Evolutionary conservation across 1,140 invertebrate species (phyloP).

Genomic region (Drosophila aff.): DNA sequence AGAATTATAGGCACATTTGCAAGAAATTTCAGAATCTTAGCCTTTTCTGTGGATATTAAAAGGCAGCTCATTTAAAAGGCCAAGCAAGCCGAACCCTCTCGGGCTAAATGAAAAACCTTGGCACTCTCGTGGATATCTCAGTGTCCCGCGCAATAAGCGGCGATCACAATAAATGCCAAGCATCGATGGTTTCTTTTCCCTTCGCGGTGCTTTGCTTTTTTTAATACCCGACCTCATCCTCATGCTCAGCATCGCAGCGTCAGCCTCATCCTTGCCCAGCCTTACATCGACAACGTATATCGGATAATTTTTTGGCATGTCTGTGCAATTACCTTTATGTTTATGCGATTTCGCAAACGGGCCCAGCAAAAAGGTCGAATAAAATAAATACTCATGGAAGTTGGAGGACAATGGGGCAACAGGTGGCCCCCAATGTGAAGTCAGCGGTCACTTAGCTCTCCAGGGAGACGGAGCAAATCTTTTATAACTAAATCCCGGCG

Average conservation of each 20-base stretch:
- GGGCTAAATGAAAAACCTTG: constrained; percentile 69
- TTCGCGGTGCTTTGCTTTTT: constrained; percentile 12
- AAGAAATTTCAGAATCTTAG: too few relatives aligned
- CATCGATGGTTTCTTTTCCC: constrained; percentile 68
- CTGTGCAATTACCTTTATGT: constrained; percentile 82
- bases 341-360: constrained; percentile 73
- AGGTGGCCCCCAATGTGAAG: constrained; percentile 60
- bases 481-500: constrained; percentile 70
- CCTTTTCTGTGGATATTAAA: too few relatives aligned
- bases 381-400: constrained; percentile 32
- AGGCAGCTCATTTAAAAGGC: not conserved
- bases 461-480: constrained; percentile 34
- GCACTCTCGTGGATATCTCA: constrained; percentile 60
- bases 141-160: constrained; percentile 60
- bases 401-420: constrained; percentile 72
- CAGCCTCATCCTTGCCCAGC: constrained; percentile 23
- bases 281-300: constrained; percentile 56
- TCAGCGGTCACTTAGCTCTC: constrained; percentile 65
- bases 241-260: not conserved
- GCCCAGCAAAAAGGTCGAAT: constrained; percentile 37
- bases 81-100: constrained; percentile 13
- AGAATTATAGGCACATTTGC: too few relatives aligned
- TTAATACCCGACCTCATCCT: constrained; percentile 52
- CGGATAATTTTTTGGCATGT: constrained; percentile 81
- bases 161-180: constrained; percentile 80